Evolutionary conservation across 2,888 invertebrate genomes (phyloP), one percentile per base, ranked within the genome.

Genomic region (Xylota segnis): DNA sequence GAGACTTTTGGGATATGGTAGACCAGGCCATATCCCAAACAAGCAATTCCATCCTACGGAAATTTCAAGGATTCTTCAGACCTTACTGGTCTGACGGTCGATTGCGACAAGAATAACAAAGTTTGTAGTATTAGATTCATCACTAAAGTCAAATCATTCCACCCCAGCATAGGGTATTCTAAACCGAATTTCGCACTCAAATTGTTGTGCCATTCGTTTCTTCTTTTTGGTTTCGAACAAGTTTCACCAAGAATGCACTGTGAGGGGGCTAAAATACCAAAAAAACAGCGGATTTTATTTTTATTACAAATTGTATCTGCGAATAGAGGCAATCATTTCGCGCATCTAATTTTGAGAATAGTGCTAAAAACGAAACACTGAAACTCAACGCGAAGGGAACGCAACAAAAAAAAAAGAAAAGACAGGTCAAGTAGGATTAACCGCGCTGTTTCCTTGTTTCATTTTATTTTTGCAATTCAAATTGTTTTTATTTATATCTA

Each of bases 201-300:
- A 34, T 34, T 29, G 47, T 16, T 58, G 23, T 56, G 6, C 29
- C 34, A 16, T 66, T 40, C 27, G 10, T n/a, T n/a, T n/a, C n/a
- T n/a, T n/a, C 2, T 1, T 29, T 45, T 37, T 50, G 9, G 1
- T 37, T 10, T 27, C n/a, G 2, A 5, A 32, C 18, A 70, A 16
- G 3, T 32, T 58, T 10, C n/a, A 29, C 7, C 7, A 32, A 43
- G 18, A 56, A n/a, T 37, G 18, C 18, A 58, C 10, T 45, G 40
- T 37, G 34, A 54, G 32, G 61, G 54, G 58, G 52, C 72, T 50
- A 79, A 72, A 72, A 74, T 72, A 72, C 59, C 45, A 29, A 72
- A 29, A 72, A 43, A 59, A 3, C 58, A 29, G 43, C 23, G 58
- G 50, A n/a, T 10, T 78, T 66, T 66, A 72, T 66, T 43, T 74